Evolutionary conservation across 2,888 invertebrate genomes (phyloP), one percentile per base, ranked within the genome.

Genomic region (Malthinus flaveolus): DNA sequence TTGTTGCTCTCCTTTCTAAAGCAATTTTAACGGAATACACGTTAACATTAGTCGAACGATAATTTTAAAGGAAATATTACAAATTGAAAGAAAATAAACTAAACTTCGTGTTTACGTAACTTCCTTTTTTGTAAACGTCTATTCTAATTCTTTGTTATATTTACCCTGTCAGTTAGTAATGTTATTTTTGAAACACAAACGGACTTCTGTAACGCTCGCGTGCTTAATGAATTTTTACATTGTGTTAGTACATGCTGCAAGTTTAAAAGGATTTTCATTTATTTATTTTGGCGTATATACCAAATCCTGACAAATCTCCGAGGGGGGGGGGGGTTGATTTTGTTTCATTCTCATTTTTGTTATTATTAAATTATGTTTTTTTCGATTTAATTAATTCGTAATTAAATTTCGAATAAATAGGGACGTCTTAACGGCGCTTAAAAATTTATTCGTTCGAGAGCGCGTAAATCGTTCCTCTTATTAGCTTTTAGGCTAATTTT

Each of bases 141-240:
- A 44, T 31, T 35, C 35, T 46, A 50, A 56, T 56, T 47, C 34
- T 11, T 35, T 32, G 47, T 56, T 58, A 49, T 53, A 51, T 52
- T 53, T 53, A 46, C n/a, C 12, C 34, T 53, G 58, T 52, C 58
- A 58, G 47, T 44, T 36, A 7, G 42, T 39, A 48, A 58, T 58
- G 58, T 58, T 58, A 52, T 58, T 58, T 45, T 49, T 52, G 58
- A 47, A 52, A 58, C 49, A 11, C 35, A 39, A 58, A 13, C 48
- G 32, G 47, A 32, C 12, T 42, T 47, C 13, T 48, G 42, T 55
- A 49, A 54, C 23, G 45, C 5, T 48, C 11, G 42, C 37, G 49
- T 15, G 32, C 31, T 36, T 47, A 32, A 48, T 23, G 36, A 37
- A 39, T 48, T 47, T 48, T 48, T 39, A 33, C 50, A 15, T 50